Conservation (phyloP, 2,797 vertebrate species). For the Pseudopleuronectes americanus region DNA sequence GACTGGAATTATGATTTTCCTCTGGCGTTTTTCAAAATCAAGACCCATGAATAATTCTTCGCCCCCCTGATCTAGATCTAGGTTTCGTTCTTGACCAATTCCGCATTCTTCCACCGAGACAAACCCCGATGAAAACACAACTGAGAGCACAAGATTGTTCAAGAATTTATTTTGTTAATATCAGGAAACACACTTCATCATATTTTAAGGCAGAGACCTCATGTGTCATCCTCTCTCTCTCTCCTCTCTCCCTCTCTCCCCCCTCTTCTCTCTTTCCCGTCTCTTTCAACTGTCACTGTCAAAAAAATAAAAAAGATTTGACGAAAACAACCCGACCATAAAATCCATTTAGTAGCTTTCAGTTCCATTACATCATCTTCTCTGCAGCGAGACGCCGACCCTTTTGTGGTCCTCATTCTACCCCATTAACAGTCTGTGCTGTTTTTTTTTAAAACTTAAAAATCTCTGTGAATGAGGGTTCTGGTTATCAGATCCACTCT, state of each 20-base stretch:
- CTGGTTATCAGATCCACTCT: too few species aligned
- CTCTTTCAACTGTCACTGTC: not conserved
- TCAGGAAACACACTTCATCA: not conserved
- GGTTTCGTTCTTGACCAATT: too few species aligned
- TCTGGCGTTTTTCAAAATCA: too few species aligned
- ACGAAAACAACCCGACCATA: not conserved
- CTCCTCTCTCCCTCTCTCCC: too few species aligned
- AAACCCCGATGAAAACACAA: too few species aligned
- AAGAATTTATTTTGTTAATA: too few species aligned
- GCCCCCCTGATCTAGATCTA: too few species aligned
- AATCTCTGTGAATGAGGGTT: conserved; percentile 3
- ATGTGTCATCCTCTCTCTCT: not conserved
- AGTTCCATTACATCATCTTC: not conserved
- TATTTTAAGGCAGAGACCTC: not conserved
- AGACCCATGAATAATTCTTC: too few species aligned
- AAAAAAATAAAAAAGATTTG: not conserved
- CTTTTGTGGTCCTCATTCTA: not conserved
- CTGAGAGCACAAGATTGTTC: too few species aligned
- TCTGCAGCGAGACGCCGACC: not conserved
- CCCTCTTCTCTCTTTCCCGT: not conserved
- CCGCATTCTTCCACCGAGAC: too few species aligned
- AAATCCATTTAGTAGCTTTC: not conserved
- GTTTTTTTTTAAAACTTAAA: conserved; percentile 1
- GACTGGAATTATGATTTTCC: too few species aligned
- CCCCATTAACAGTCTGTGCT: not conserved